These are phyloP conservation scores for Branchipolynoe longqiensis DNA, from an alignment of 2,888 invertebrate species.

Conservation along the genomic window DNA sequence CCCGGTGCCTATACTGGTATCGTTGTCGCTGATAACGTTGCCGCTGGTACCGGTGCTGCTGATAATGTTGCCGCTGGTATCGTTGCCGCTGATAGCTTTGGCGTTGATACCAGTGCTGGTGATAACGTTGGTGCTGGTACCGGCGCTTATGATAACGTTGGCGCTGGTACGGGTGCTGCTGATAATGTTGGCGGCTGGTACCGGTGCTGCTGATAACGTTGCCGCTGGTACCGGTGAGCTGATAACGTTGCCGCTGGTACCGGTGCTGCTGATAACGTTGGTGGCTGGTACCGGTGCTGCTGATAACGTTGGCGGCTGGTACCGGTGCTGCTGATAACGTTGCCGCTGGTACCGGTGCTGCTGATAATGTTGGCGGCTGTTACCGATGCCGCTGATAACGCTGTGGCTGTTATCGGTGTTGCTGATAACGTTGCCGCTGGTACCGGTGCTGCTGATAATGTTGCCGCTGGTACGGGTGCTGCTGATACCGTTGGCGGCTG, in stretches of 20 bases:
- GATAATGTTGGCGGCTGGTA: background rate
- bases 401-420: background rate
- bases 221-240: background rate
- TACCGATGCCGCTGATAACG: slow-evolving; percentile 11
- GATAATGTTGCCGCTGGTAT: background rate
- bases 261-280: too few relatives aligned
- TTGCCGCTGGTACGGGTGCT: slow-evolving; percentile 3
- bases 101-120: background rate
- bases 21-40: background rate
- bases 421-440: background rate
- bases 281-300: background rate
- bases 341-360: background rate
- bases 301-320: background rate
- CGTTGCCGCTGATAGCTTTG: slow-evolving; percentile 11
- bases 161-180: slow-evolving; percentile 8
- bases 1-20: background rate
- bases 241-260: background rate
- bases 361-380: background rate
- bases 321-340: background rate
- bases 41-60: background rate
- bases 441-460: background rate
- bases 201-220: slow-evolving; percentile 1
- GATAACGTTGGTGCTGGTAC: background rate
- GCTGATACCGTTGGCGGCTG: slow-evolving; percentile 11
- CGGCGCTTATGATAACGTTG: background rate